Conservation (phyloP, 2,888 invertebrate genomes). For the Tipula vernalis region DNA sequence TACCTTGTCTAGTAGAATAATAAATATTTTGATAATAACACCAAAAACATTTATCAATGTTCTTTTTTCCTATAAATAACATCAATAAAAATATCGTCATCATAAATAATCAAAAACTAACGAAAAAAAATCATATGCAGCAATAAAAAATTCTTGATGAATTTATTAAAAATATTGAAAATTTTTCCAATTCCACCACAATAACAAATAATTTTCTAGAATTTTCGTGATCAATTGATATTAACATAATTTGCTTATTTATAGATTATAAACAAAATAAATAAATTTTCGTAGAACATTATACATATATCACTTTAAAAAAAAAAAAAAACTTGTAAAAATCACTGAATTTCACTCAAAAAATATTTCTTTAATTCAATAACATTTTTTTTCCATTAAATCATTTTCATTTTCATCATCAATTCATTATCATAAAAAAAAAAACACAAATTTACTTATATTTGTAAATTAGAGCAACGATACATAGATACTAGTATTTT, state of each 20-base stretch:
- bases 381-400: neutral
- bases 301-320: neutral
- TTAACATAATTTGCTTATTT: conserved; percentile 4
- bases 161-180: conserved; percentile 4
- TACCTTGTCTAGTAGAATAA: conserved; percentile 7
- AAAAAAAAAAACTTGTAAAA: neutral
- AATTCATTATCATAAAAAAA: neutral
- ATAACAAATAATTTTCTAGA: neutral
- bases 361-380: neutral
- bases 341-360: neutral
- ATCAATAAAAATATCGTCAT: conserved; percentile 10
- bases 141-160: neutral
- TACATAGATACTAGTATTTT: neutral
- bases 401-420: neutral
- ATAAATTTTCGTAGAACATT: neutral
- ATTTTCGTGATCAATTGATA: neutral
- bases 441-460: no score
- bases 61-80: conserved; percentile 8
- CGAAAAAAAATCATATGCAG: neutral
- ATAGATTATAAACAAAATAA: conserved; percentile 4
- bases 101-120: conserved; percentile 5
- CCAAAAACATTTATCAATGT: conserved; percentile 9
- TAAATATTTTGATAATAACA: conserved; percentile 8
- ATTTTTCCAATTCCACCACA: neutral
- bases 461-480: neutral